Evolutionary conservation across 2,888 invertebrate species (phyloP), one percentile per base, ranked within the genome.

Genomic region (Trichogramma dendrolimi): DNA sequence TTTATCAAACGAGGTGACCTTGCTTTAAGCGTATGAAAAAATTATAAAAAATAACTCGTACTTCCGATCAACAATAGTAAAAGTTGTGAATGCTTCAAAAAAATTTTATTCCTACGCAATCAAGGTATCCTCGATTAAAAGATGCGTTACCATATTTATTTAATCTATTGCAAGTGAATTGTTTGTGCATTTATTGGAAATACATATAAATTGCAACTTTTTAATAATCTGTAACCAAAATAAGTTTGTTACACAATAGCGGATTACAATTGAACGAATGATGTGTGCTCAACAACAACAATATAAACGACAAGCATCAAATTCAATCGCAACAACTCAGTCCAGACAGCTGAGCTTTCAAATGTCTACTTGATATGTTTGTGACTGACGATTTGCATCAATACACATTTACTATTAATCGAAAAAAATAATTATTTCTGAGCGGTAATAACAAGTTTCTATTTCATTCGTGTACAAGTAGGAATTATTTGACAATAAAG

Each of bases 401-500:
- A 27, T 27, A 27, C 27, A 27, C 27, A 27, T 27, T 27, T 27
- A 27, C 27, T 27, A 27, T 27, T 27, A 27, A 27, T 27, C 27
- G 27, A 27, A 27, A 27, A 27, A 27, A 27, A 27, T 27, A 27
- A 2, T 27, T 2, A 27, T 27, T 27, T 27, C 27, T 27, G 27
- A 27, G 27, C 27, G 27, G 27, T 27, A 27, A 27, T 27, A 27
- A 27, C 27, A 27, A 27, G 27, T 27, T 27, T 27, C 27, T 27
- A 27, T 46, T 46, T 46, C 3, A 10, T 46, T n/a, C n/a, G n/a
- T n/a, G 46, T n/a, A n/a, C n/a, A 46, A 46, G 46, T 46, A n/a
- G 10, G 46, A 46, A n/a, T n/a, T 56, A 56, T 61, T 60, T 59
- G 68, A 66, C 64, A 64, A 65, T 64, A 60, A 65, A 67, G 67